These are phyloP conservation scores for Monoplex corrugatus DNA, from an alignment of 2,888 invertebrate species.

Conservation along the genomic window DNA sequence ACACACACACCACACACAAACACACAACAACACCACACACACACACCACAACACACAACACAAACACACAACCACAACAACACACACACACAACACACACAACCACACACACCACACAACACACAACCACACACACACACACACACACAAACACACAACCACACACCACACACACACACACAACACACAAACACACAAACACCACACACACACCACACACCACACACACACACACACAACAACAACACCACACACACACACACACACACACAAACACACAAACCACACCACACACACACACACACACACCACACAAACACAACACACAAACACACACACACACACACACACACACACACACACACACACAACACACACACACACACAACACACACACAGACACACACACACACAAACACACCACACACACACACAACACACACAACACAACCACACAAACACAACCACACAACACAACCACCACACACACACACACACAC, in stretches of 20 bases:
- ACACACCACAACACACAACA: slow-evolving; percentile 22
- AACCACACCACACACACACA: not conserved
- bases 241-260: slow-evolving; percentile 3
- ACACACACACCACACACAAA: not conserved
- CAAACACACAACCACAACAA: not conserved
- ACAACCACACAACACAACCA: too few species aligned
- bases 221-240: not conserved
- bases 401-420: slow-evolving; percentile 20
- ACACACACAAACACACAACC: not conserved
- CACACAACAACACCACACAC: slow-evolving; percentile 12
- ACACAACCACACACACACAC: not conserved
- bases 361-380: slow-evolving; percentile 29
- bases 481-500: too few species aligned
- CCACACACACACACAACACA: not conserved
- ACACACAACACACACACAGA: slow-evolving; percentile 27
- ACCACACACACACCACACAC: too few species aligned
- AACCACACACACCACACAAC: too few species aligned
- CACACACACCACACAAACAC: too few species aligned
- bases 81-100: not conserved
- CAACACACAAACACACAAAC: not conserved
- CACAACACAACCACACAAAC: too few species aligned
- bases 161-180: not conserved
- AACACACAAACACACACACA: not conserved
- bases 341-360: not conserved
- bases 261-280: not conserved